These are phyloP conservation scores for Meta bourneti DNA, from an alignment of 2,888 invertebrate genomes.

Conservation along the genomic window DNA sequence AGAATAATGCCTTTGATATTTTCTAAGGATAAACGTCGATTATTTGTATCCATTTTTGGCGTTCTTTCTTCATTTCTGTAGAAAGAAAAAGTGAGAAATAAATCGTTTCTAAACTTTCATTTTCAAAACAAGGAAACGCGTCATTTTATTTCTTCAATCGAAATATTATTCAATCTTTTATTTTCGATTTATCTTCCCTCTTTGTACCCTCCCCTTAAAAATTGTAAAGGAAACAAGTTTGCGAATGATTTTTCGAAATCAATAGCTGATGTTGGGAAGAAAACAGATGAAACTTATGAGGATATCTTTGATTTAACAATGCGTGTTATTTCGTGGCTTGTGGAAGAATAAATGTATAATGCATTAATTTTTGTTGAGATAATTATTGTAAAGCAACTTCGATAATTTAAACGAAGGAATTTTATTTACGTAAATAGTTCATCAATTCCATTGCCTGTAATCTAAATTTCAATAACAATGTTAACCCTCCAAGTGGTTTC, in stretches of 20 bases:
- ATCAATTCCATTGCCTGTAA: too few species aligned
- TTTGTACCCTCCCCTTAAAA: not conserved
- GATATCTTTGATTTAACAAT: not conserved
- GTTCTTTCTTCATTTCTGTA: not conserved
- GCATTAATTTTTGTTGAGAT: not conserved
- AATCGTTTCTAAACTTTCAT: conserved; percentile 15
- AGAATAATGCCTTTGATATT: conserved; percentile 8
- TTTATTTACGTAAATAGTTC: too few species aligned
- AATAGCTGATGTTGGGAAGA: not conserved
- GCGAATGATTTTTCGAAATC: not conserved
- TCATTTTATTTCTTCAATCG: not conserved
- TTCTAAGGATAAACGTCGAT: not conserved
- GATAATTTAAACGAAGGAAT: too few species aligned
- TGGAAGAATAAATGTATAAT: not conserved
- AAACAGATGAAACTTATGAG: not conserved
- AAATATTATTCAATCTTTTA: not conserved
- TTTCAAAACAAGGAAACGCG: not conserved
- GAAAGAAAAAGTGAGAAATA: not conserved
- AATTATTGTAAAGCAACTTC: too few species aligned
- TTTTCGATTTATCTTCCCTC: not conserved
- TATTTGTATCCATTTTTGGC: too few species aligned
- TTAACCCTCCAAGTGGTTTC: too few species aligned
- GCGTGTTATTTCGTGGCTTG: not conserved
- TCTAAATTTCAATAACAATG: too few species aligned
- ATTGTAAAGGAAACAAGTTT: not conserved